Percentiles rank a stretch among this genome's conserved stretches.
Conservation (phyloP, 2,797 vertebrate species). For the Otolemur crassicaudatus region DNA sequence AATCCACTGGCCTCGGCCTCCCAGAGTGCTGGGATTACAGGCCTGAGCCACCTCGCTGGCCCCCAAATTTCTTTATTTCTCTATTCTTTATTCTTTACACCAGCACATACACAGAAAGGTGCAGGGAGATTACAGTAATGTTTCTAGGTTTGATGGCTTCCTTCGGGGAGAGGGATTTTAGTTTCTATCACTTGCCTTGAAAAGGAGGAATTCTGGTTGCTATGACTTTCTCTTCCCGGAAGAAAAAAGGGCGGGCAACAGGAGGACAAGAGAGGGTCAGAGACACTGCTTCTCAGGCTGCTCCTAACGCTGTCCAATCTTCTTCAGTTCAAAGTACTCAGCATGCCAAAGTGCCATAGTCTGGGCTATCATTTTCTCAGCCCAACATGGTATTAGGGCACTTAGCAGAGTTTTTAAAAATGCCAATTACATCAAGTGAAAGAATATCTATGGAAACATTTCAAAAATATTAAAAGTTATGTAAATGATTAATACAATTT, state of each 20-base stretch:
- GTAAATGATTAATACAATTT: neutral
- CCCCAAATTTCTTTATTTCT: neutral
- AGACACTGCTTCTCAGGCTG: neutral
- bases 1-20: no score
- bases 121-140: neutral
- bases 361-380: neutral
- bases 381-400: no score
- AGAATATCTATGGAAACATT: neutral
- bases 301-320: neutral
- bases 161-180: neutral
- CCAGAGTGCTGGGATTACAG: no score
- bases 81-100: neutral
- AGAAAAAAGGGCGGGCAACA: neutral
- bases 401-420: neutral
- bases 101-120: neutral
- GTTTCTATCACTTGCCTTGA: neutral
- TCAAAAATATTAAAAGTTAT: conserved; percentile 10
- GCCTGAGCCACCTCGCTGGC: no score
- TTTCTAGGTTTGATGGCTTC: neutral
- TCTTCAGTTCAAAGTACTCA: neutral
- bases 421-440: neutral
- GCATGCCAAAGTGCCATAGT: neutral
- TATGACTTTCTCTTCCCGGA: neutral
- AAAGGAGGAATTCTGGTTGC: neutral
- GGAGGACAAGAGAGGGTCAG: neutral